Evolutionary conservation across 2,888 invertebrate species (phyloP).

Genomic region (Cetonia aurata): DNA sequence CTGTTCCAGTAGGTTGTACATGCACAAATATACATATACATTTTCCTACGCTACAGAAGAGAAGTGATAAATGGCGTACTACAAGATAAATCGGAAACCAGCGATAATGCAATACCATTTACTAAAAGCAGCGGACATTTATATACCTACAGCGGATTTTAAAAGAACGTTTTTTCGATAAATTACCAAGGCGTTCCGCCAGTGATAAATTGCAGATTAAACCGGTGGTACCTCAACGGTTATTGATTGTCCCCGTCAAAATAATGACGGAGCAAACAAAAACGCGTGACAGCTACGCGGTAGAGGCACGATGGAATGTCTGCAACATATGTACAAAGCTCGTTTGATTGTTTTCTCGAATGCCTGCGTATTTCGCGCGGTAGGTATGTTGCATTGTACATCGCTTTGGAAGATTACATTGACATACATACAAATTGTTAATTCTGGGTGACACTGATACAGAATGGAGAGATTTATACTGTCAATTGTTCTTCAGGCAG

Average conservation of each 20-base stretch:
- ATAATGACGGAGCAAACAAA: conserved; percentile 35
- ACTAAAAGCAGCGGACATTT: conserved; percentile 14
- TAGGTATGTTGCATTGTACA: not conserved
- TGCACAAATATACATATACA: no score
- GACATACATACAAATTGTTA: conserved; percentile 9
- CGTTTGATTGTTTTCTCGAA: conserved; percentile 19
- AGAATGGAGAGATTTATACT: not conserved
- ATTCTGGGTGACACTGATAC: not conserved
- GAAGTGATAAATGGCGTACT: no score
- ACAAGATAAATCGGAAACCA: no score
- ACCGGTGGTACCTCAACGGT: conserved; percentile 20
- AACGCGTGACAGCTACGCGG: conserved; percentile 24
- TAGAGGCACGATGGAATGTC: conserved; percentile 19
- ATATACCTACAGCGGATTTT: conserved; percentile 26
- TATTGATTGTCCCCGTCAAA: conserved; percentile 37
- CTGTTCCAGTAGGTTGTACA: no score
- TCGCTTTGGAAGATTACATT: no score
- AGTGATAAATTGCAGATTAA: conserved; percentile 35
- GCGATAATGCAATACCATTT: conserved; percentile 8
- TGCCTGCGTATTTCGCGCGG: not conserved
- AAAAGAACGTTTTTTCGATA: conserved; percentile 19
- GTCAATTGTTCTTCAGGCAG: not conserved
- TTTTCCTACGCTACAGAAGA: no score
- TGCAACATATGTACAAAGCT: conserved; percentile 24
- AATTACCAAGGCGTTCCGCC: conserved; percentile 28